Conservation (phyloP, 2,113 vertebrate species). For the Nyctibius bracteatus region DNA sequence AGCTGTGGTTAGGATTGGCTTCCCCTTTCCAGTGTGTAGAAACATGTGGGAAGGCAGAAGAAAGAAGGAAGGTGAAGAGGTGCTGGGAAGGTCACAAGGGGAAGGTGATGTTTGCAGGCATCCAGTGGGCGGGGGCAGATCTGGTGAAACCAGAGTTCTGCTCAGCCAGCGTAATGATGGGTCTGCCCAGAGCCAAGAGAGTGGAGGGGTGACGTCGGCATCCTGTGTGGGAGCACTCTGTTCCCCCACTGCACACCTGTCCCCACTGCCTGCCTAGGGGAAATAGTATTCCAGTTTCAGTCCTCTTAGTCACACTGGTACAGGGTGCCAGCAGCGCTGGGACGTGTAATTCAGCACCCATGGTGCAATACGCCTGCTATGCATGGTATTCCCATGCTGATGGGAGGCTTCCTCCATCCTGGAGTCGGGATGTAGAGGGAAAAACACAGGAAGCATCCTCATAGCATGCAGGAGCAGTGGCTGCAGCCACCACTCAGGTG, state of each 20-base stretch:
- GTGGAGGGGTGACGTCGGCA: accelerated
- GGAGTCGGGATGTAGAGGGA: background rate
- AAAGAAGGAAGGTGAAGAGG: background rate
- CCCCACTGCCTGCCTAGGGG: background rate
- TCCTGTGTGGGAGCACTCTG: background rate
- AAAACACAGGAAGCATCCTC: background rate
- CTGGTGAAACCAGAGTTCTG: background rate
- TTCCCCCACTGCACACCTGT: background rate
- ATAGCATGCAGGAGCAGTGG: background rate
- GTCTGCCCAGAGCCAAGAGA: background rate
- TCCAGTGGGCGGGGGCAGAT: background rate
- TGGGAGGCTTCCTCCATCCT: background rate
- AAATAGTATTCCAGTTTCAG: background rate
- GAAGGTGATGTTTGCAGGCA: background rate
- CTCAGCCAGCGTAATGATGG: background rate
- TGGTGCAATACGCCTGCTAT: background rate
- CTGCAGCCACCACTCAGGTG: background rate
- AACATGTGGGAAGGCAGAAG: background rate
- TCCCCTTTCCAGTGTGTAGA: background rate
- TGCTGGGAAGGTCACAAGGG: background rate
- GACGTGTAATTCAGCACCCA: background rate
- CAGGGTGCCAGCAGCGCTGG: background rate
- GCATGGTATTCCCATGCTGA: background rate
- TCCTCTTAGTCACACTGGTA: background rate
- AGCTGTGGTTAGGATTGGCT: background rate